These are phyloP conservation scores for Hydropsyche tenuis DNA, from an alignment of 1,140 invertebrate species.

Conservation along the genomic window DNA sequence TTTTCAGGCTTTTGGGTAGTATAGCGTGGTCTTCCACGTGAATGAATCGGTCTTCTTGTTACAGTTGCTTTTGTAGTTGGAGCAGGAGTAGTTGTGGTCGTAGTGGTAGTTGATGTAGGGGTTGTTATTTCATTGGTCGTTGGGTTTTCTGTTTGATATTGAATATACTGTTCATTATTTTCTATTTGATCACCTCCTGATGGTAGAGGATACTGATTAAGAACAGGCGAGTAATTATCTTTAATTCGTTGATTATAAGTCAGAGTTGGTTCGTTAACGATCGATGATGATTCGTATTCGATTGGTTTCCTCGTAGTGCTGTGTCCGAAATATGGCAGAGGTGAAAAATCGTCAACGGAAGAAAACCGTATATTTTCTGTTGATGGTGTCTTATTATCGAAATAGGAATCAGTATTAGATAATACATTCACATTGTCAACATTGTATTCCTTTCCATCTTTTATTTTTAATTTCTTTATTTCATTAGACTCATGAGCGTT, in stretches of 20 bases:
- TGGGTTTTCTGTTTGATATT: conserved; percentile 50
- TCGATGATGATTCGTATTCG: conserved; percentile 30
- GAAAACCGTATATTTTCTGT: conserved; percentile 27
- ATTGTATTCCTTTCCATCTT: conserved; percentile 45
- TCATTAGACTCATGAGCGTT: conserved; percentile 55
- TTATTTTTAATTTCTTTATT: conserved; percentile 36
- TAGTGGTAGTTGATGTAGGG: conserved; percentile 51
- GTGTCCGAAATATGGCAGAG: conserved; percentile 38
- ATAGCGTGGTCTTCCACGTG: conserved; percentile 57
- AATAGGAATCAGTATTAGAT: background rate
- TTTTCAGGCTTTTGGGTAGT: conserved; percentile 54
- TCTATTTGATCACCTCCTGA: conserved; percentile 49
- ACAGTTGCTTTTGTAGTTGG: conserved; percentile 52
- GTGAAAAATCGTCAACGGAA: conserved; percentile 34
- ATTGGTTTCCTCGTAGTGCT: conserved; percentile 13
- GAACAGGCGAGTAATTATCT: conserved; percentile 37
- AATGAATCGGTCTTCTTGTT: conserved; percentile 42
- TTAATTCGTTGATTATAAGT: conserved; percentile 9
- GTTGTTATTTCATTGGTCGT: conserved; percentile 49
- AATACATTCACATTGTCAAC: conserved; percentile 19
- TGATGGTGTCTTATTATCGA: background rate
- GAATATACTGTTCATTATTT: conserved; percentile 39
- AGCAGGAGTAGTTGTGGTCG: conserved; percentile 56
- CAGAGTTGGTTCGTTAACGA: conserved; percentile 9
- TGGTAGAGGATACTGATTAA: conserved; percentile 50